Evolutionary conservation across 2,113 vertebrate species (phyloP).

Genomic region (Cyphomyrus discorhynchus): DNA sequence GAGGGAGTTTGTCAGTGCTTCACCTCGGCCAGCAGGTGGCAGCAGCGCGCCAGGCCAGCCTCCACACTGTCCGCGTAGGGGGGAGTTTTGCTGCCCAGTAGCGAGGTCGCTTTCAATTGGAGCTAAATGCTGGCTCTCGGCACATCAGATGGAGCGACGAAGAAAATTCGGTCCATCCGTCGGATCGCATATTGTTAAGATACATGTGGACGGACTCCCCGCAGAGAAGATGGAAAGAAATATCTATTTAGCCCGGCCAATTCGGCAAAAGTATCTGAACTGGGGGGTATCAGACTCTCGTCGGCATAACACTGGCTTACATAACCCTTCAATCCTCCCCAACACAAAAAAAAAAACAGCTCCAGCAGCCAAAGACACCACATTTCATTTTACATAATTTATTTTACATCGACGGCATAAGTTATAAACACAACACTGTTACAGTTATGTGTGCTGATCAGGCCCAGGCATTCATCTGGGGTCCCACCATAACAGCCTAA

Average conservation of each 20-base stretch:
- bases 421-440: not conserved
- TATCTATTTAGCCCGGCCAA: not conserved
- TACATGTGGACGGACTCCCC: not conserved
- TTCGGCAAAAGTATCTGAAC: not conserved
- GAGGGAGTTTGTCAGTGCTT: not conserved
- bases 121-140: not conserved
- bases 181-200: not conserved
- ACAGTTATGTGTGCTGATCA: not conserved
- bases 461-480: not conserved
- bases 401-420: not conserved
- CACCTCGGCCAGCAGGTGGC: slow-evolving; percentile 6
- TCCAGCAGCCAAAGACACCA: not conserved
- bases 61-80: not conserved
- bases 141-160: not conserved
- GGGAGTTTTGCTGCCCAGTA: not conserved
- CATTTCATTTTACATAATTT: not conserved
- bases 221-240: not conserved
- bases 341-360: not conserved
- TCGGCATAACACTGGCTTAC: not conserved
- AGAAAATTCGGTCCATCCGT: not conserved
- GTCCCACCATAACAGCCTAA: not conserved
- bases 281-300: not conserved
- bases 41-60: not conserved
- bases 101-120: not conserved
- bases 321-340: not conserved